phyloP scores from a whole-genome alignment of 2,113 vertebrate species.

The Colius striatus region DNA sequence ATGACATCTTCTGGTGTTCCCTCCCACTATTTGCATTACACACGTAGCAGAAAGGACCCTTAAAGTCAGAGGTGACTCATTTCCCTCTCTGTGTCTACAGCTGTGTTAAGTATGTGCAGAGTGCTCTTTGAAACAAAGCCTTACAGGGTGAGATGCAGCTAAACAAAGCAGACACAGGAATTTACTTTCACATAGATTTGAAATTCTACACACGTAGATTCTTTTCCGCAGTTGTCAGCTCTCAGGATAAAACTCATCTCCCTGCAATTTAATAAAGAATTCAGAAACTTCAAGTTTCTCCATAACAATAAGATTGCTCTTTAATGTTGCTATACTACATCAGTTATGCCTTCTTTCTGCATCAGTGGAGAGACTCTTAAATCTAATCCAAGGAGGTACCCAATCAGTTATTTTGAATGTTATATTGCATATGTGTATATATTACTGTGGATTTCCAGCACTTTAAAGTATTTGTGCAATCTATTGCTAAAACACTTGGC shows the following conservation, averaged over 20 bases:
- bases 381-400: not conserved
- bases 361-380: slow-evolving; percentile 42
- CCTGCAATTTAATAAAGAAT: slow-evolving; percentile 14
- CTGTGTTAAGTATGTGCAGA: not conserved
- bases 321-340: slow-evolving; percentile 2
- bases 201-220: slow-evolving; percentile 36
- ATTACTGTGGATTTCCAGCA: not conserved
- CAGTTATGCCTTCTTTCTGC: slow-evolving; percentile 22
- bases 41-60: not conserved
- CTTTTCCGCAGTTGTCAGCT: not conserved
- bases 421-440: not conserved
- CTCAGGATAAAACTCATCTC: slow-evolving; percentile 42
- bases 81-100: not conserved
- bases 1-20: not conserved
- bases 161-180: not conserved
- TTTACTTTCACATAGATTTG: not conserved
- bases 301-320: not conserved
- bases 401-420: slow-evolving; percentile 40
- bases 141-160: not conserved
- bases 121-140: not conserved
- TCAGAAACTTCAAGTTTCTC: slow-evolving; percentile 31
- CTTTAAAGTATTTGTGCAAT: slow-evolving; percentile 50
- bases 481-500: slow-evolving; percentile 56
- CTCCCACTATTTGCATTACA: not conserved
- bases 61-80: not conserved